A percentile compares a stretch with the other conserved stretches of the same genome.
Evolutionary conservation across 2,888 invertebrate genomes (phyloP).

Genomic region (Bombyx huttoni): DNA sequence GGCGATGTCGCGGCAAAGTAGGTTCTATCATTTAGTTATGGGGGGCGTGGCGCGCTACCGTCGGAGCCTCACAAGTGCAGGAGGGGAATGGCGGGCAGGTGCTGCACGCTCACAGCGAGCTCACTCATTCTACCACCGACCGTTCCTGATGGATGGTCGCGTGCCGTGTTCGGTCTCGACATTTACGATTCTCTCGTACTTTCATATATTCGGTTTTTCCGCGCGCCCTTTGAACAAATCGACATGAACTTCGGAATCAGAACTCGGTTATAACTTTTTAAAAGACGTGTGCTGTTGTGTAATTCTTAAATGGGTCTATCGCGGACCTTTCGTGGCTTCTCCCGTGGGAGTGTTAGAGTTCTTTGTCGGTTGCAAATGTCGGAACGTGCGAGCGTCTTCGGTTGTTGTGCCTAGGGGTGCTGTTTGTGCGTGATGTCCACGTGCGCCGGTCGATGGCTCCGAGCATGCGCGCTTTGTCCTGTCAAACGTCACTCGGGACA

Average conservation of each 20-base stretch:
- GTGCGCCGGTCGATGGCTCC: conserved; percentile 56
- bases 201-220: background rate
- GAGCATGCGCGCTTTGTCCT: conserved; percentile 39
- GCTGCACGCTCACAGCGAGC: conserved; percentile 35
- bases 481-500: conserved; percentile 26
- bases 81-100: conserved; percentile 37
- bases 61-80: conserved; percentile 1
- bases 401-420: conserved; percentile 10
- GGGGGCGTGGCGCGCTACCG: conserved; percentile 3
- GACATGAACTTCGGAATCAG: background rate
- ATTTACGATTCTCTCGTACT: background rate
- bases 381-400: background rate
- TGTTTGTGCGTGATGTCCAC: conserved; percentile 38
- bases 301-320: background rate
- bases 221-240: background rate
- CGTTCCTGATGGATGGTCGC: conserved; percentile 21
- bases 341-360: background rate
- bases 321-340: background rate
- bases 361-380: background rate
- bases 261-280: background rate
- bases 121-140: conserved; percentile 37
- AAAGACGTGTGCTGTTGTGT: background rate
- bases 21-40: background rate
- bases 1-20: background rate
- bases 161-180: conserved; percentile 3